Conservation (phyloP, 2,113 vertebrate species). For the Heterocephalus glaber region DNA sequence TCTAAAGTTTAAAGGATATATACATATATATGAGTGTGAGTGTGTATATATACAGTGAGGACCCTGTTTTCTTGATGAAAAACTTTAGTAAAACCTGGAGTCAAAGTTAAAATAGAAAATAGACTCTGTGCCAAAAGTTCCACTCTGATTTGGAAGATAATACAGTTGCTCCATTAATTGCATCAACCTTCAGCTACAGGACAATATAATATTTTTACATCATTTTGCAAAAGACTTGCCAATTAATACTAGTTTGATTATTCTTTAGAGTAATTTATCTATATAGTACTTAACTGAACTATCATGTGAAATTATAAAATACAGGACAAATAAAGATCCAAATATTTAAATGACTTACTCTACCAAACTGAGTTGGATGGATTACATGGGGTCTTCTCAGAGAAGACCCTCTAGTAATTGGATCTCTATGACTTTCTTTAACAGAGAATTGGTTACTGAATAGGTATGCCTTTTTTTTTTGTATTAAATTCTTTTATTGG, state of each 20-base stretch:
- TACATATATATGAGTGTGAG: background rate
- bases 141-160: constrained; percentile 5
- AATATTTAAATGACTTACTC: background rate
- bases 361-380: background rate
- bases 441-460: background rate
- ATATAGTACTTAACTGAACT: background rate
- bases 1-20: background rate
- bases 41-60: background rate
- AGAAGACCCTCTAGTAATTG: background rate
- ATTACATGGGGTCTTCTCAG: background rate
- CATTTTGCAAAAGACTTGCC: background rate
- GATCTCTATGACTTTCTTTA: background rate
- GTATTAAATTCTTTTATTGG: too few relatives aligned
- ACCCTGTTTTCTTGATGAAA: background rate
- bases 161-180: background rate
- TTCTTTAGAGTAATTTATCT: background rate
- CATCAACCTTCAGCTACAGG: background rate
- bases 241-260: background rate
- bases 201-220: background rate
- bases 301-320: background rate
- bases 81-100: background rate
- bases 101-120: background rate
- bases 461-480: too few relatives aligned
- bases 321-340: background rate
- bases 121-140: background rate